Percentiles rank a stretch among this genome's conserved stretches.
These are phyloP conservation scores for Drosophila kuntzei DNA, from an alignment of 2,888 invertebrate genomes.

Conservation along the genomic window DNA sequence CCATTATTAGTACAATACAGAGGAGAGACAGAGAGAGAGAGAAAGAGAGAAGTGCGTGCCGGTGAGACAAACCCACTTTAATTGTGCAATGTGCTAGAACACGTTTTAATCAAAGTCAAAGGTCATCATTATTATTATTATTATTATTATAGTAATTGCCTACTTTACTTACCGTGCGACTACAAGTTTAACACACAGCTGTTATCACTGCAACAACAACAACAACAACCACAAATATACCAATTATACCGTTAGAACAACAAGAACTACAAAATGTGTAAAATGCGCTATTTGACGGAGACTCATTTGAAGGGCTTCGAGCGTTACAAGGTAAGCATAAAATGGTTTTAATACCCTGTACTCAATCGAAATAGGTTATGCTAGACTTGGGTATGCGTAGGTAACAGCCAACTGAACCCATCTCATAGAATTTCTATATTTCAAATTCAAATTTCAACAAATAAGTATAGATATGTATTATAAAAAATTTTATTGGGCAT, in stretches of 20 bases:
- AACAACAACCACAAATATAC: conserved; percentile 23
- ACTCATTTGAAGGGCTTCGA: conserved; percentile 85
- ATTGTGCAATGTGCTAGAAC: conserved; percentile 37
- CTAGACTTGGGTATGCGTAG: neutral
- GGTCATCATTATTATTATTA: conserved; percentile 21
- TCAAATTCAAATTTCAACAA: no score
- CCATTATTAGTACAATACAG: conserved; percentile 3
- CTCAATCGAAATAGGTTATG: neutral
- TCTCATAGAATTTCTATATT: no score
- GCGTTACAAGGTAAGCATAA: conserved; percentile 84
- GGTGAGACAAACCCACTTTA: conserved; percentile 18
- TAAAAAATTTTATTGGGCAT: no score
- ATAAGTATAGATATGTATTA: no score
- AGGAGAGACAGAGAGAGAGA: neutral
- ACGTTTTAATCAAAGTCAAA: conserved; percentile 40
- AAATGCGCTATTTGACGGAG: conserved; percentile 84
- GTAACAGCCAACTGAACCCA: neutral
- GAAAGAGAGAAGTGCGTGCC: conserved; percentile 36
- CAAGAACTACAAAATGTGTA: conserved; percentile 77
- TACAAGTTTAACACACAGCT: conserved; percentile 37
- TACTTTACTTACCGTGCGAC: conserved; percentile 26
- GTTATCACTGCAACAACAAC: conserved; percentile 49
- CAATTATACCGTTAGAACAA: conserved; percentile 13
- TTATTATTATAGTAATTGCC: conserved; percentile 12
- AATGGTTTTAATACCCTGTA: conserved; percentile 12